Conservation (phyloP, 2,797 vertebrate genomes). For the Myotis planiceps region DNA sequence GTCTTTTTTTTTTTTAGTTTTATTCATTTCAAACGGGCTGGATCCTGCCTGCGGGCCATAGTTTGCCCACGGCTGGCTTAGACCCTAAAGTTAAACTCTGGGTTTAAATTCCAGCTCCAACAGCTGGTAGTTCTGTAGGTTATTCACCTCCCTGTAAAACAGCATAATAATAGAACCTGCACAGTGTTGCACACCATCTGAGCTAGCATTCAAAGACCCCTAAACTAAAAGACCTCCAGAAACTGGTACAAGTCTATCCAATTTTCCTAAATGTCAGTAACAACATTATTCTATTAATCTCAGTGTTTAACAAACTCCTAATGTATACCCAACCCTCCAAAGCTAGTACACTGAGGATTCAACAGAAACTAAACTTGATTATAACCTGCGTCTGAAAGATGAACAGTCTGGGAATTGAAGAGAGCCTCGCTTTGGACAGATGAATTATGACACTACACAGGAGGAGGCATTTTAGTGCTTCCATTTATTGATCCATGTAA, state of each 20-base stretch:
- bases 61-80: no score
- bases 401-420: not conserved
- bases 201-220: not conserved
- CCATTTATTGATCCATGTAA: constrained; percentile 56
- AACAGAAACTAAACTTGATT: not conserved
- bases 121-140: not conserved
- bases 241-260: not conserved
- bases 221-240: not conserved
- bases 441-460: not conserved
- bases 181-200: not conserved
- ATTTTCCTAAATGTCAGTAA: not conserved
- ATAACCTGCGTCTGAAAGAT: not conserved
- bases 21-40: no score
- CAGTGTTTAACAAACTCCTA: not conserved
- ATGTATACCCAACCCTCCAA: not conserved
- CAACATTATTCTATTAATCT: not conserved
- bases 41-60: no score
- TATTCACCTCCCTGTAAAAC: not conserved
- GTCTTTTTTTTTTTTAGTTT: no score
- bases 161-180: not conserved
- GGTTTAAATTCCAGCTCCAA: not conserved
- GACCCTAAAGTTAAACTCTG: not conserved
- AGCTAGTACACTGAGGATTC: not conserved
- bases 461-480: constrained; percentile 32
- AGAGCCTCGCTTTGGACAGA: not conserved